phyloP scores from a whole-genome alignment of 2,113 vertebrate genomes.

The Corythornis madagascariensis region DNA sequence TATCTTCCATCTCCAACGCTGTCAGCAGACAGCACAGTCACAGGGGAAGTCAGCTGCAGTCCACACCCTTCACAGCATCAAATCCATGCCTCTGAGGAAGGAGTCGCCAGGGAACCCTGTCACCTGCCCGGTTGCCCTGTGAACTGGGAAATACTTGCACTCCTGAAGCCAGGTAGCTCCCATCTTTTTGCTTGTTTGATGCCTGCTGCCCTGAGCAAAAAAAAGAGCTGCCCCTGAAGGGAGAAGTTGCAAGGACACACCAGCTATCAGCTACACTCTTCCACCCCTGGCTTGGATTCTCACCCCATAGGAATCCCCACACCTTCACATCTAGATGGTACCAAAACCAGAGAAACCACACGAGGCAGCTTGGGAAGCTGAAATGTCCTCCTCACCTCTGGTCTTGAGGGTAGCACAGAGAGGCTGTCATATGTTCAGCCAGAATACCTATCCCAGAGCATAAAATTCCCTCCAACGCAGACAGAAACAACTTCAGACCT shows the following conservation, averaged over 20 bases:
- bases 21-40: background rate
- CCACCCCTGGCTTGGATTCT: background rate
- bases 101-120: background rate
- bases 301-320: background rate
- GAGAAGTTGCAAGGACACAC: background rate
- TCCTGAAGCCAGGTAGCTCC: background rate
- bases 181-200: background rate
- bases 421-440: background rate
- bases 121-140: background rate
- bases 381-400: background rate
- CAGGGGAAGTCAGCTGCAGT: constrained; percentile 23
- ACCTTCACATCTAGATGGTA: background rate
- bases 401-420: background rate
- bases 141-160: background rate
- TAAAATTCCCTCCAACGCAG: background rate
- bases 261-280: background rate
- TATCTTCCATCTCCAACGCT: constrained; percentile 25
- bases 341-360: background rate
- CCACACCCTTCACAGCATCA: background rate
- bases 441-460: background rate
- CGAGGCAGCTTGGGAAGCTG: rapidly evolving
- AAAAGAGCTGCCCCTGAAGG: background rate
- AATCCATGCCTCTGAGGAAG: background rate
- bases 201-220: background rate
- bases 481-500: background rate